Percentiles rank a stretch among this genome's conserved stretches.
Conservation (phyloP, 2,888 invertebrate genomes). For the Protodeltote pygarga region DNA sequence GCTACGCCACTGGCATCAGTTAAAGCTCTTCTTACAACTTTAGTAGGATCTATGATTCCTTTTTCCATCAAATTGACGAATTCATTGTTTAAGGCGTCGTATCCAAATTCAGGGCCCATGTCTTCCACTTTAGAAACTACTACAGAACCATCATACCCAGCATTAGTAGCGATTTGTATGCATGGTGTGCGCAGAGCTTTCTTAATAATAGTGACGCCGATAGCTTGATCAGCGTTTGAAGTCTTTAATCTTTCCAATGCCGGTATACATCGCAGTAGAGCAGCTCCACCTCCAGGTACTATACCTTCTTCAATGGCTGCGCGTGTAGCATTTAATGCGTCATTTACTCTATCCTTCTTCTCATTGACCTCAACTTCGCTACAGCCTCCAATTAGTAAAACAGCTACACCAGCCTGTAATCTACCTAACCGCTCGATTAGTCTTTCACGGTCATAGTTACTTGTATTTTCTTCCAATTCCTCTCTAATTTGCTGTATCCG, state of each 20-base stretch:
- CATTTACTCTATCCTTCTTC: conserved; percentile 97
- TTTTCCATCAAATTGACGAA: conserved; percentile 96
- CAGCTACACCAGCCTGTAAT: conserved; percentile 92
- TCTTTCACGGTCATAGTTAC: conserved; percentile 96
- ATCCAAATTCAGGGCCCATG: conserved; percentile 91
- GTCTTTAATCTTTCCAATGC: conserved; percentile 88
- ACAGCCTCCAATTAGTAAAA: conserved; percentile 94
- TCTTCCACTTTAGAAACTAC: conserved; percentile 96
- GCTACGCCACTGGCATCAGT: conserved; percentile 79
- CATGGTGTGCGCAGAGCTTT: conserved; percentile 95
- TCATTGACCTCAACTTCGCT: conserved; percentile 97
- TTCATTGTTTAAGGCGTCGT: conserved; percentile 95
- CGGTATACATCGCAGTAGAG: conserved; percentile 93
- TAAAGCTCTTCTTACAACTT: conserved; percentile 85
- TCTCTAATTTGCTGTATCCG: conserved; percentile 93
- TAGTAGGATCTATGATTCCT: conserved; percentile 98
- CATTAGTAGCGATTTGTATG: conserved; percentile 95
- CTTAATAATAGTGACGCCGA: conserved; percentile 93
- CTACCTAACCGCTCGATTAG: conserved; percentile 95
- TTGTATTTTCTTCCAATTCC: conserved; percentile 92
- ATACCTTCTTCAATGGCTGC: conserved; percentile 98
- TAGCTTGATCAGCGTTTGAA: conserved; percentile 92
- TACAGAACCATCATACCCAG: conserved; percentile 95
- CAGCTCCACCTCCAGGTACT: conserved; percentile 97
- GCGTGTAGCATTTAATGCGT: conserved; percentile 97